A percentile compares a stretch with the other conserved stretches of the same genome.
Conservation (phyloP, 2,113 vertebrate genomes). For the Misgurnus mizolepis region DNA sequence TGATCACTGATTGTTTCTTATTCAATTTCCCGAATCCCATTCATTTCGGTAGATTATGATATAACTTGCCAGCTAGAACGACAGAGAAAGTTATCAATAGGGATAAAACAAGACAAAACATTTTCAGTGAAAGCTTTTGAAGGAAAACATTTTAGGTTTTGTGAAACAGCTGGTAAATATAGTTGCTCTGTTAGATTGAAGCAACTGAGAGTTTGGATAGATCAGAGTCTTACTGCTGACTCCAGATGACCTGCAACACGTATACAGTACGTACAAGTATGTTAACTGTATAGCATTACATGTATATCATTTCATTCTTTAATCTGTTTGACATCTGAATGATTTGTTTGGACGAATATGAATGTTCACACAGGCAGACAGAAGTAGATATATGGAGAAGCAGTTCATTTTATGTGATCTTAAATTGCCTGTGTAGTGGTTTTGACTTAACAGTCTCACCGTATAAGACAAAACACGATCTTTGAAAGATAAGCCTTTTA, state of each 20-base stretch:
- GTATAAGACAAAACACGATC: slow-evolving; percentile 23
- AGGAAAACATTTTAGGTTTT: neutral
- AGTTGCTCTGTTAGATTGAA: neutral
- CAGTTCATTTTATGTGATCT: slow-evolving; percentile 9
- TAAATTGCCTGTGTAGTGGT: slow-evolving; percentile 12
- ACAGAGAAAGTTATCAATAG: neutral
- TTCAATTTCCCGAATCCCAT: slow-evolving; percentile 11
- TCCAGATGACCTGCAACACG: neutral
- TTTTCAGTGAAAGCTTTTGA: slow-evolving; percentile 3
- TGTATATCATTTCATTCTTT: neutral
- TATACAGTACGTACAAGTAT: neutral
- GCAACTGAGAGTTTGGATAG: neutral
- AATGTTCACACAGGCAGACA: slow-evolving; percentile 13
- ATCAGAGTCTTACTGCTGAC: neutral
- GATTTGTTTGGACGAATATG: neutral
- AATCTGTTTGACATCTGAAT: slow-evolving; percentile 12
- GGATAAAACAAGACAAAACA: slow-evolving; percentile 2
- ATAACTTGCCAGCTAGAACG: neutral
- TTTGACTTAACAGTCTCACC: slow-evolving; percentile 12
- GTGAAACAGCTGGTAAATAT: neutral
- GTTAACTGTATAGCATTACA: too few species aligned
- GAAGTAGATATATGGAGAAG: neutral
- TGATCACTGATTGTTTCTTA: slow-evolving; percentile 17
- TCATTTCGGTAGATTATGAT: slow-evolving; percentile 16
- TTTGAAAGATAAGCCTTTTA: slow-evolving; percentile 12